Base-by-base conservation (phyloP, 1,140 invertebrate species). In the Aphelenchoides fujianensis region DNA sequence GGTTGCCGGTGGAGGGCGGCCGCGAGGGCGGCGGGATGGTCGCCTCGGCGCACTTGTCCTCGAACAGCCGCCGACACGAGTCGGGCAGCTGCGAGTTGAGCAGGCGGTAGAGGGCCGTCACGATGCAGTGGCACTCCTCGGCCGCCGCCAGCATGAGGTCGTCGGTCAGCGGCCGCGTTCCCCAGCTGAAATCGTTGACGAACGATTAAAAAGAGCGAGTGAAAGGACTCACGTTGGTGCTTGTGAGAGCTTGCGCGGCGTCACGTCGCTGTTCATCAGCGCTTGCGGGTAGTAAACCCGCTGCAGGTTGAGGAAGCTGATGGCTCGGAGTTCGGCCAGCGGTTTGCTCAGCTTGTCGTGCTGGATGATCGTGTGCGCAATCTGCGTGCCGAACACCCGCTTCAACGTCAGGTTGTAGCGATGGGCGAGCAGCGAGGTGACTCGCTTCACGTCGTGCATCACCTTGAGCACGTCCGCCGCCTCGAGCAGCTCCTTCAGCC, bases 341-440 rank as follows among this genome's bases (percentile, higher is more conserved):
- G 94, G 92, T 77, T 92, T 91, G 55, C 90, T 90, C 70, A 91
- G 92, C 78, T 94, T 91, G 86, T 95, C 92, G 83, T 91, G 90
- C 83, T 95, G 92, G 62, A 97, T 85, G 3, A 97, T 90, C 54
- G 93, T 91, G 86, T 97, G 92, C 19, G 93, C 94, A 32, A 92
- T 90, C 89, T 97, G 94, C 19, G 94, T 97, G 85, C 97, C 95
- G 86, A 97, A 97, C 30, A 97, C 91, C 86, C 92, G 92, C 61
- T 88, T 88, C 72, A 97, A 86, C 37, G 89, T 89, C 54, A 97
- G 92, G 57, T 90, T 91, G 87, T 92, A 95, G 82, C 95, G 93
- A 85, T 90, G 89, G 85, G 90, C 91, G 48, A 97, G 88, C 86
- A 94, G 93, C 48, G 91, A 91, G 73, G 92, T 92, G 84, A 94